Evolutionary conservation across 2,888 invertebrate genomes (phyloP).

Genomic region (Drosophila buzzatii): DNA sequence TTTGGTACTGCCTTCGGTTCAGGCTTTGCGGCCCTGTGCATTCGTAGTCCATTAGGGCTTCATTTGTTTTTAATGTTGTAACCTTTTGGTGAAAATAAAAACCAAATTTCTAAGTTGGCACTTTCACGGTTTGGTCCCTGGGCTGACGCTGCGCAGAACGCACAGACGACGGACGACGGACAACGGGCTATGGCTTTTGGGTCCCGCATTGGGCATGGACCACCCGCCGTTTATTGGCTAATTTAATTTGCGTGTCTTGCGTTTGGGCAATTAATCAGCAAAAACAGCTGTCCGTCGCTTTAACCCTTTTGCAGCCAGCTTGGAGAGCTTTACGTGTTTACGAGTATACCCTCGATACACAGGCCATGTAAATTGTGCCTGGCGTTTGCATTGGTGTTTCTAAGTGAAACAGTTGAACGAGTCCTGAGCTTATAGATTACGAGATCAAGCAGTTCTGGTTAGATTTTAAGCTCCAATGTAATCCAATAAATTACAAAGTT

Average conservation of each 20-base stretch:
- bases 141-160: constrained; percentile 6
- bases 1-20: neutral
- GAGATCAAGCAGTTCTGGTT: constrained; percentile 23
- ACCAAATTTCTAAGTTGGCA: constrained; percentile 73
- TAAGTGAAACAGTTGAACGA: constrained; percentile 14
- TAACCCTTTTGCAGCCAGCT: constrained; percentile 60
- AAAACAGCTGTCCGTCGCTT: constrained; percentile 78
- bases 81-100: constrained; percentile 73
- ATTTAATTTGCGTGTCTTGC: constrained; percentile 81
- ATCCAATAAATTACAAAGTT: constrained; percentile 29
- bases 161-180: constrained; percentile 16
- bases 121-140: constrained; percentile 71
- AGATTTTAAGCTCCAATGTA: constrained; percentile 6
- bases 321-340: constrained; percentile 28
- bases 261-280: constrained; percentile 80
- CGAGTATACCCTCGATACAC: constrained; percentile 17
- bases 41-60: constrained; percentile 79
- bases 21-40: constrained; percentile 26
- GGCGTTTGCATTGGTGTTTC: constrained; percentile 11
- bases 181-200: constrained; percentile 22
- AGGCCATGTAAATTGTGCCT: constrained; percentile 16
- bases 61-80: constrained; percentile 80
- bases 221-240: constrained; percentile 79
- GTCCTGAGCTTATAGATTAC: constrained; percentile 27
- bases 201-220: constrained; percentile 24